Percentiles rank a stretch among this genome's conserved stretches.
phyloP scores from a whole-genome alignment of 1,140 invertebrate species.

The Campoletis sonorensis region DNA sequence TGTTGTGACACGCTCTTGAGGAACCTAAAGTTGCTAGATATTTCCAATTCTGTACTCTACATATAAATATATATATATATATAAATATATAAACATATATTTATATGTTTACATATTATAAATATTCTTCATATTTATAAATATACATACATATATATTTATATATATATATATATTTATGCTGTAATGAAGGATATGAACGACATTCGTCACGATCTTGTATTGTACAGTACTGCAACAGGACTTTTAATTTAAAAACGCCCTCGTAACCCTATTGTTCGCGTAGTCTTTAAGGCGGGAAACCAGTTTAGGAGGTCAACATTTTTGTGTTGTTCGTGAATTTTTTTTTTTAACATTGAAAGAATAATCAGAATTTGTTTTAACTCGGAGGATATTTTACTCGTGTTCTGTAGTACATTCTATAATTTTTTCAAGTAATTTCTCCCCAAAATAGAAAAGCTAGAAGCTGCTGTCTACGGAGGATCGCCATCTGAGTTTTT shows the following conservation, averaged over 20 bases:
- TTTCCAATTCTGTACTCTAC: slow-evolving; percentile 6
- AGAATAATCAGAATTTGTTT: background rate
- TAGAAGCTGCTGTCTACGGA: background rate
- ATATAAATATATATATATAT: background rate
- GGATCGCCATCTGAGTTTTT: background rate
- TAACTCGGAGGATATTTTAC: background rate
- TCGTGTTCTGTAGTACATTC: background rate
- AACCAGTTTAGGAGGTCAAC: too few relatives aligned
- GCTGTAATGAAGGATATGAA: too few relatives aligned
- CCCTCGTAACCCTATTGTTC: too few relatives aligned
- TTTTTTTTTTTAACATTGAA: background rate
- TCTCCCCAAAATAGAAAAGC: background rate
- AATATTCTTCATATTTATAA: too few relatives aligned
- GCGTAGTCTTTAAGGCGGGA: too few relatives aligned
- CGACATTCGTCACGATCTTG: too few relatives aligned
- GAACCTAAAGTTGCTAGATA: slow-evolving; percentile 23
- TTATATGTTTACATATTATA: too few relatives aligned
- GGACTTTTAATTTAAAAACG: too few relatives aligned
- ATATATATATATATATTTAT: background rate
- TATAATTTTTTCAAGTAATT: background rate
- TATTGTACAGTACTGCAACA: too few relatives aligned
- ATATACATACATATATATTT: too few relatives aligned
- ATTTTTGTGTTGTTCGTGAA: too few relatives aligned
- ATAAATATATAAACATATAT: too few relatives aligned
- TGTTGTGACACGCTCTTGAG: background rate